Evolutionary conservation across 1,140 invertebrate species (phyloP), one percentile per base, ranked within the genome.

Genomic region (Yoshiicerus persimilis): DNA sequence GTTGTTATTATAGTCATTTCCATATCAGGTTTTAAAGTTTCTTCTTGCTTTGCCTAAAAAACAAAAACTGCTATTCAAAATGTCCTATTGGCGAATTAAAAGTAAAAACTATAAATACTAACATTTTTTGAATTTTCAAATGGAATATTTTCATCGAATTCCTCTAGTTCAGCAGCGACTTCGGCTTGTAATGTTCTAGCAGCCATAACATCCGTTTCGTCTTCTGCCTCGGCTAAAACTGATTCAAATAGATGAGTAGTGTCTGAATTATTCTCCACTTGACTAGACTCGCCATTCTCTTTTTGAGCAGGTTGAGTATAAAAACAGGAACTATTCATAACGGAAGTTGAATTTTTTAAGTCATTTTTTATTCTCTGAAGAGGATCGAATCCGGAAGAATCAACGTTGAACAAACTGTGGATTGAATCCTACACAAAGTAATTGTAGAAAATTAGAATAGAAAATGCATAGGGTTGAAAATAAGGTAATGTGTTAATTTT

Each of bases 121-220:
- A 87, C 88, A 87, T 89, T 87, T 56, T 95, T 95, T 25, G 94
- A 94, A 13, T 96, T 95, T 64, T 96, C 96, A 75, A 98, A 94
- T n/a, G 97, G 97, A 93, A 98, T 97, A 91, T 95, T 97, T 93
- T 99, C 98, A 93, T 99, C 98, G 93, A 99, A 99, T 93, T 99
- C 98, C 0, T 97, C 97, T 88, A 99, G 93, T 92, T 99, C 98
- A 13, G 97, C 97, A 75, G 96, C 97, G 87, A 96, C 97, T 93
- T 99, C 98, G 4, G 97, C 97, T 91, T 96, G 96, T 0, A 97
- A 97, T 6, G 95, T 97, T 92, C 95, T 95, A 2, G 97, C 97
- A 9, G 98, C 98, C 88, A 96, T 95, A 2, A 98, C 97, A 94
- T 99, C 98, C 64, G 96, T 96, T 92, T 98, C 98, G 93, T 99